Conservation (phyloP, 2,888 invertebrate genomes). For the Taphrorychus bicolor region DNA sequence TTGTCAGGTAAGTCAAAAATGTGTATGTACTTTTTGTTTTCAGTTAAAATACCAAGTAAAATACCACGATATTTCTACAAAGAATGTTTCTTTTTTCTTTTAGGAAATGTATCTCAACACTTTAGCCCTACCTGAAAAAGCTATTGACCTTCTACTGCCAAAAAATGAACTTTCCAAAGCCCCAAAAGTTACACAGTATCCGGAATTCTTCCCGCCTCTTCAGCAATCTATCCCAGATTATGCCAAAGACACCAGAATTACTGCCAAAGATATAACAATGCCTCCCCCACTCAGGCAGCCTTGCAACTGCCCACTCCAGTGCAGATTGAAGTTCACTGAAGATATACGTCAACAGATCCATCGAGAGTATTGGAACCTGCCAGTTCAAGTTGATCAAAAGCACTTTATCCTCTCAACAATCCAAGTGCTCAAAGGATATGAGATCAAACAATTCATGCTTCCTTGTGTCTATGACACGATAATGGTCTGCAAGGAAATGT, state of each 20-base stretch:
- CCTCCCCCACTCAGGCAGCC: conserved; percentile 28
- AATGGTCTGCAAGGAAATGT: conserved; percentile 36
- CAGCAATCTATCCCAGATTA: not conserved
- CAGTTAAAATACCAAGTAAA: no score
- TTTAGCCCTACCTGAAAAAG: conserved; percentile 23
- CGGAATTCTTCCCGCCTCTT: not conserved
- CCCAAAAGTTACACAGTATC: not conserved
- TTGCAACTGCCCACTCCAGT: conserved; percentile 22
- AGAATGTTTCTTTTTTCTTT: conserved; percentile 4
- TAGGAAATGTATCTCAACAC: conserved; percentile 37
- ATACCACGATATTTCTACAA: not conserved
- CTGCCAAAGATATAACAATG: conserved; percentile 19
- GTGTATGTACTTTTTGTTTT: no score
- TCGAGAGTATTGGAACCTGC: conserved; percentile 30
- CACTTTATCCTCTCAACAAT: conserved; percentile 32
- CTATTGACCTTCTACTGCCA: conserved; percentile 23
- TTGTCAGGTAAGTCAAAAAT: conserved; percentile 26
- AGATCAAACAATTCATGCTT: conserved; percentile 27
- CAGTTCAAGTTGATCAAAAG: conserved; percentile 35
- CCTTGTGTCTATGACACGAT: conserved; percentile 27
- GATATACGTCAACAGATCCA: conserved; percentile 34
- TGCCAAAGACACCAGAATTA: not conserved
- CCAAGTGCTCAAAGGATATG: conserved; percentile 15
- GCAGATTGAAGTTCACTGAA: conserved; percentile 28
- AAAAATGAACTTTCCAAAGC: conserved; percentile 12